phyloP scores from a whole-genome alignment of 1,140 invertebrate genomes.

The Brachionus angularis region DNA sequence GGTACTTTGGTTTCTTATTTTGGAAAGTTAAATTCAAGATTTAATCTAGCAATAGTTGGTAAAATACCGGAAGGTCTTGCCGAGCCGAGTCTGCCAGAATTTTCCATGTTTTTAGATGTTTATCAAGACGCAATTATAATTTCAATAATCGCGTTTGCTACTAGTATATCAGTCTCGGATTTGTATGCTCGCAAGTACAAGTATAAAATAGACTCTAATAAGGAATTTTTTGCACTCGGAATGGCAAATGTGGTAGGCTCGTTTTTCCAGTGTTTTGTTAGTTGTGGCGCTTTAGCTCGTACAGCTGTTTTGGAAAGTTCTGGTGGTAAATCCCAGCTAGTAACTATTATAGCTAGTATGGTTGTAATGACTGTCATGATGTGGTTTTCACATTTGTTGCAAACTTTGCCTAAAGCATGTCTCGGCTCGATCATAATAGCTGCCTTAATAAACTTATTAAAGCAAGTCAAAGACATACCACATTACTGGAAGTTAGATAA shows the following conservation, averaged over 20 bases:
- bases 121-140: conserved; percentile 53
- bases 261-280: conserved; percentile 49
- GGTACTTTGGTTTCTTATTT: conserved; percentile 45
- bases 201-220: conserved; percentile 59
- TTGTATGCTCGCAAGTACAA: conserved; percentile 59
- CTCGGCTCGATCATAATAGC: conserved; percentile 36
- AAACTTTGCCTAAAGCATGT: conserved; percentile 42
- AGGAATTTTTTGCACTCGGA: conserved; percentile 52
- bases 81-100: conserved; percentile 47
- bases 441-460: background rate
- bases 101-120: conserved; percentile 48
- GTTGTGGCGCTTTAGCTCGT: conserved; percentile 47
- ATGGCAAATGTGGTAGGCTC: conserved; percentile 47
- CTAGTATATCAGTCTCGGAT: conserved; percentile 59
- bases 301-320: conserved; percentile 48
- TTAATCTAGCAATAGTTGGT: conserved; percentile 47
- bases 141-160: conserved; percentile 57
- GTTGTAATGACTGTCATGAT: conserved; percentile 45
- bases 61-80: conserved; percentile 56
- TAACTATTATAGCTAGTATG: conserved; percentile 45
- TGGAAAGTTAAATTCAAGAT: conserved; percentile 44
- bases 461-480: conserved; percentile 17
- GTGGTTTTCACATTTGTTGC: background rate
- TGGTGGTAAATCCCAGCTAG: conserved; percentile 50
- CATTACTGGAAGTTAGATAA: conserved; percentile 30